Evolutionary conservation across 2,888 invertebrate genomes (phyloP).

Genomic region (Drosophila algonquin): DNA sequence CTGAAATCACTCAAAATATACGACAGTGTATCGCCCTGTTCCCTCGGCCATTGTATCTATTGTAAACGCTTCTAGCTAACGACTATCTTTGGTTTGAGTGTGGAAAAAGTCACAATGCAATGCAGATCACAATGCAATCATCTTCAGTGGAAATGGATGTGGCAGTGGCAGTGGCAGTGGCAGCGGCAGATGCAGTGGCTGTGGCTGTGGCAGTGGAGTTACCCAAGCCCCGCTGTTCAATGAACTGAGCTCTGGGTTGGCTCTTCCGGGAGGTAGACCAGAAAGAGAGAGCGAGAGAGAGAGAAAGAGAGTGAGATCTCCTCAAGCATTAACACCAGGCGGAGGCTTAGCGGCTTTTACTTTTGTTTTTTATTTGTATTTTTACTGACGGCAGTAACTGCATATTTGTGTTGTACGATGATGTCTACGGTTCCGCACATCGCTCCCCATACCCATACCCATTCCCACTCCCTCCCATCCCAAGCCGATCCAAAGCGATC

Average conservation of each 20-base stretch:
- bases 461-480: not conserved
- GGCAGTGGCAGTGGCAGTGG: not conserved
- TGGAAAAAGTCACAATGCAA: not conserved
- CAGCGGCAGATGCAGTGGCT: not conserved
- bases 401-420: slow-evolving; percentile 58
- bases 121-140: not conserved
- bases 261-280: not conserved
- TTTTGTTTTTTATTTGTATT: slow-evolving; percentile 57
- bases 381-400: slow-evolving; percentile 48
- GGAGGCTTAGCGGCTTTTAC: slow-evolving; percentile 68
- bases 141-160: not conserved
- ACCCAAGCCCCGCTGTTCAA: slow-evolving; percentile 26
- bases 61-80: no score
- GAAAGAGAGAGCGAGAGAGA: slow-evolving; percentile 2
- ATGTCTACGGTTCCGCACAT: slow-evolving; percentile 43
- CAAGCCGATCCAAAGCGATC: slow-evolving; percentile 1
- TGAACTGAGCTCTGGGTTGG: slow-evolving; percentile 17
- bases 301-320: slow-evolving; percentile 38
- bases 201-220: slow-evolving; percentile 4
- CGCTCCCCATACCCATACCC: not conserved
- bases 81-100: not conserved
- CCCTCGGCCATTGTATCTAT: no score
- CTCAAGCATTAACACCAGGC: slow-evolving; percentile 66
- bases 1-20: no score
- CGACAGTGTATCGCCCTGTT: no score